Percentiles rank a stretch among this genome's conserved stretches.
Evolutionary conservation across 2,888 invertebrate genomes (phyloP).

Genomic region (Isoperla grammatica): DNA sequence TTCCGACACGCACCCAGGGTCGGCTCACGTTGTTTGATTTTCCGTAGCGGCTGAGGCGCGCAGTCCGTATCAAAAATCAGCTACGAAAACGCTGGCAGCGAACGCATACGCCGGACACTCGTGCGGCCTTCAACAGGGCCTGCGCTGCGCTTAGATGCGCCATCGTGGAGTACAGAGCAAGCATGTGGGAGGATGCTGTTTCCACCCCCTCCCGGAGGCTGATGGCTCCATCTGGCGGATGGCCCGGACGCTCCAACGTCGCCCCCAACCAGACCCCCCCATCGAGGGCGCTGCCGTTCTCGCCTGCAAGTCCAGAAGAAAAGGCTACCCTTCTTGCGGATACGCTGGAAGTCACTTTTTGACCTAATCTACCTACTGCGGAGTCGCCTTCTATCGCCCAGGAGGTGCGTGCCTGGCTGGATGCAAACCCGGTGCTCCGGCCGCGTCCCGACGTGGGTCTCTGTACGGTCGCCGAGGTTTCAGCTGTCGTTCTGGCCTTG

Average conservation of each 20-base stretch:
- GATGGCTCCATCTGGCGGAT: background rate
- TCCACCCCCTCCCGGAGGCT: background rate
- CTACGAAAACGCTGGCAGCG: background rate
- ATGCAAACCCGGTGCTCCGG: background rate
- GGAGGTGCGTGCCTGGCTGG: background rate
- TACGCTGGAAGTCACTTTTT: background rate
- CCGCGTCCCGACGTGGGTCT: background rate
- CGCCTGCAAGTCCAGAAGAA: background rate
- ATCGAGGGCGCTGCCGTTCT: background rate
- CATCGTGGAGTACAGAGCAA: background rate
- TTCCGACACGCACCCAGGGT: background rate
- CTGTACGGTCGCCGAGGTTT: background rate
- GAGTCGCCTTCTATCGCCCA: background rate
- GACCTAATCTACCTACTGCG: background rate
- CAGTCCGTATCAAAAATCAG: background rate
- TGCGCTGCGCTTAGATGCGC: background rate
- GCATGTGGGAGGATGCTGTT: background rate
- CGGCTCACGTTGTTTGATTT: background rate
- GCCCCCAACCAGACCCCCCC: background rate
- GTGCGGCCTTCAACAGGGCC: background rate
- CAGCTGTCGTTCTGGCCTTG: background rate
- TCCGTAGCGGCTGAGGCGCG: background rate
- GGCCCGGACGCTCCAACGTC: background rate
- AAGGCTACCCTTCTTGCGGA: background rate
- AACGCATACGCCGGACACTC: background rate